Conservation (phyloP, 2,888 invertebrate genomes). For the Drosophila anomelani region DNA sequence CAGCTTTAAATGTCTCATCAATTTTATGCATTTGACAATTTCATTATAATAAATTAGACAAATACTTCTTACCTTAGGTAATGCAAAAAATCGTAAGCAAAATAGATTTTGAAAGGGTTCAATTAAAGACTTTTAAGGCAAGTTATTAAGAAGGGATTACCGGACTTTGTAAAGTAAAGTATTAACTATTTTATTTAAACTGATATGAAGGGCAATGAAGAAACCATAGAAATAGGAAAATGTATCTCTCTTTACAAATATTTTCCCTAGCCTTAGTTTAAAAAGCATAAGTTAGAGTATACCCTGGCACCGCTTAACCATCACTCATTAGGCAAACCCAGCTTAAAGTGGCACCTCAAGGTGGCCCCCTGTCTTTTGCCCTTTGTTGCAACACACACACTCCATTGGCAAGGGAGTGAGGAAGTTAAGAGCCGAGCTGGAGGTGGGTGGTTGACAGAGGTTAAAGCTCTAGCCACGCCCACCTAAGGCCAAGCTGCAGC, state of each 20-base stretch:
- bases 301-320: conserved; percentile 8
- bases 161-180: neutral
- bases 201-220: neutral
- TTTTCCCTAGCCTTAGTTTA: neutral
- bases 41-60: neutral
- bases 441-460: conserved; percentile 29
- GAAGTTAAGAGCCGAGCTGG: conserved; percentile 4
- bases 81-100: neutral
- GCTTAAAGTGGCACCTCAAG: conserved; percentile 45
- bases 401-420: neutral
- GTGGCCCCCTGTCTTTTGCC: conserved; percentile 33
- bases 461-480: conserved; percentile 60
- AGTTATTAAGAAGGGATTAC: neutral
- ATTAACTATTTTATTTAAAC: neutral
- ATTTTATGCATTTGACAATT: neutral
- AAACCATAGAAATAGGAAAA: neutral
- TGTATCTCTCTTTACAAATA: neutral
- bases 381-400: conserved; percentile 30
- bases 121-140: neutral
- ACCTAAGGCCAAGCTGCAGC: conserved; percentile 48
- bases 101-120: neutral
- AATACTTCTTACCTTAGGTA: neutral
- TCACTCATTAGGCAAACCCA: conserved; percentile 32
- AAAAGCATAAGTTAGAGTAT: neutral
- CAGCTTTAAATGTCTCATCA: too few species aligned